These are phyloP conservation scores for Drosophila subpulchrella DNA, from an alignment of 1,140 invertebrate genomes.

Conservation along the genomic window DNA sequence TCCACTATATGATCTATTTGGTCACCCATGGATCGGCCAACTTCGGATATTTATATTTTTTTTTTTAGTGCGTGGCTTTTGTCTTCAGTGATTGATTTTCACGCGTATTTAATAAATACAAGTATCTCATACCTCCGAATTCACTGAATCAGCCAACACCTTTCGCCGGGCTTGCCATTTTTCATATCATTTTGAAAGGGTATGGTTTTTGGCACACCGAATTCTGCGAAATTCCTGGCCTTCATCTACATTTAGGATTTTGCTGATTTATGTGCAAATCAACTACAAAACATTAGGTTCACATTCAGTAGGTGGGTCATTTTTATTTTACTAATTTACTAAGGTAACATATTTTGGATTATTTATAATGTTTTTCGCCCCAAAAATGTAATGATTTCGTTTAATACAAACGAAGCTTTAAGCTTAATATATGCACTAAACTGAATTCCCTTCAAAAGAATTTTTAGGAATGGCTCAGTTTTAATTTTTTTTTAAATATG, in stretches of 20 bases:
- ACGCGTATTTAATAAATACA: constrained; percentile 65
- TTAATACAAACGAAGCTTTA: background rate
- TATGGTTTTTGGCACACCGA: background rate
- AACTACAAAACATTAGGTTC: background rate
- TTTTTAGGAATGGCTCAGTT: too few relatives aligned
- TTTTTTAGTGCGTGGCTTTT: constrained; percentile 24
- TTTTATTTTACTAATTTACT: too few relatives aligned
- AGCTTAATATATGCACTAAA: too few relatives aligned
- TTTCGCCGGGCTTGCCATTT: constrained; percentile 57
- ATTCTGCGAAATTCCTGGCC: background rate
- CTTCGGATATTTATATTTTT: background rate
- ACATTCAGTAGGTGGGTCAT: background rate
- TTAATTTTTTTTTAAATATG: too few relatives aligned
- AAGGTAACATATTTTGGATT: too few relatives aligned
- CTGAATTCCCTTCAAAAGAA: too few relatives aligned
- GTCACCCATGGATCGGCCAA: constrained; percentile 2
- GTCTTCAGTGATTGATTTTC: constrained; percentile 72
- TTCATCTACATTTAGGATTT: background rate
- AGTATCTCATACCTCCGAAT: constrained; percentile 11
- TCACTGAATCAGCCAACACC: constrained; percentile 31
- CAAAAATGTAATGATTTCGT: too few relatives aligned
- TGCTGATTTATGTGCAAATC: background rate
- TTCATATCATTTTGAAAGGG: constrained; percentile 1
- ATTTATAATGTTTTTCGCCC: background rate
- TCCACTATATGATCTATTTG: background rate